Base-by-base conservation (phyloP, 2,113 vertebrate species). In the Boulengeromyrus knoepffleri region DNA sequence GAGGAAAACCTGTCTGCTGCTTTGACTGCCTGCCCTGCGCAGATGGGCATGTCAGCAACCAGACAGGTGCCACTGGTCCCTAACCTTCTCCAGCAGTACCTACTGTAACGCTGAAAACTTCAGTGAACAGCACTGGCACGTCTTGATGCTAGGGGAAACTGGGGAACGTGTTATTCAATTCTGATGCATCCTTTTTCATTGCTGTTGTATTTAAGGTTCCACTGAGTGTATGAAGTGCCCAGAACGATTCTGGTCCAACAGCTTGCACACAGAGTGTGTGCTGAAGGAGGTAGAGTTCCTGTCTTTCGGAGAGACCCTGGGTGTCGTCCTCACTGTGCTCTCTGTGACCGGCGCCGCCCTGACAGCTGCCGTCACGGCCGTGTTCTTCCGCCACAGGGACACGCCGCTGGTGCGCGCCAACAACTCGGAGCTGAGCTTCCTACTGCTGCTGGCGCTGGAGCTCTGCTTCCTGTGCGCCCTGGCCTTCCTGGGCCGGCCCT, bases 1-100 rank as follows among this genome's bases (percentile, higher is more conserved):
- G 94, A 90, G 92, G 93, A 87, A 93, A 89, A 58, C 92, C 93
- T 3, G 88, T 93, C n/a, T 94, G 93, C 91, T 95, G 93, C 66
- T 94, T 93, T 80, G 93, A 94, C 91, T 94, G 93, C 87, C 87
- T 94, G 31, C 90, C 89, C 21, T 95, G 93, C 91, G 89, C 94
- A 56, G 91, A 90, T 24, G 93, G 92, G 21, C 92, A 94, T 88
- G 92, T 95, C 84, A 95, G 93, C 85, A 95, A 93, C 31, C 13
- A 45, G 45, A 92, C 92, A 77, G 92, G 92, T 94, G 90, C 36
- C 50, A 92, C 92, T 62, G 92, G 92, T 93, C 42, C 46, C 31
- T 87, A n/a, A 39, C 13, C 50, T 42, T 1, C 24, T 85, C 21
- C 3, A 27, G 36, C 27, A 3, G 17, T 62, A 52, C 85, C 36